phyloP scores from a whole-genome alignment of 2,888 invertebrate genomes.

The Callyntrura sp. region DNA sequence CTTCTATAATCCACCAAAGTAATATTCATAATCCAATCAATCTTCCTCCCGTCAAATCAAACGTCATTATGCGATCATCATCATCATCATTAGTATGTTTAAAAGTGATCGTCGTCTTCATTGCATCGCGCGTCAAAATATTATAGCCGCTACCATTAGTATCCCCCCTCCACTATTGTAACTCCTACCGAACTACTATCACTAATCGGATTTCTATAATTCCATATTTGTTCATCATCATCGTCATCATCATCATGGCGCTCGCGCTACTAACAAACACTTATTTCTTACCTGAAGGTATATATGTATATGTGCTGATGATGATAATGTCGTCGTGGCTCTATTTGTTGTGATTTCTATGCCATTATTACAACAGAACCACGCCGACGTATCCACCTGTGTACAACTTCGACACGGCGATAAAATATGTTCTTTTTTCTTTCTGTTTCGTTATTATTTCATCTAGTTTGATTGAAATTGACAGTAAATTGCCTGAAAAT shows the following conservation, averaged over 20 bases:
- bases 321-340: neutral
- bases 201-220: constrained; percentile 41
- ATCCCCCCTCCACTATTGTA: neutral
- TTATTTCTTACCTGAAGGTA: too few relatives aligned
- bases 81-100: too few relatives aligned
- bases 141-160: too few relatives aligned
- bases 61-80: neutral
- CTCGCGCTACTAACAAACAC: too few relatives aligned
- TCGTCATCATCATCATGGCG: too few relatives aligned
- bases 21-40: constrained; percentile 24
- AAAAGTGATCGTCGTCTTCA: too few relatives aligned
- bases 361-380: constrained; percentile 31
- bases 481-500: neutral
- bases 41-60: too few relatives aligned
- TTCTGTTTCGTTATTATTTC: constrained; percentile 6
- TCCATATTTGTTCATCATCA: constrained; percentile 15
- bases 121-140: too few relatives aligned
- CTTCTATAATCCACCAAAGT: too few relatives aligned
- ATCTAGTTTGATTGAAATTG: constrained; percentile 34
- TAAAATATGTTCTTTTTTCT: neutral
- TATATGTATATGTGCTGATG: too few relatives aligned
- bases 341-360: constrained; percentile 27
- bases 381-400: too few relatives aligned
- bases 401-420: constrained; percentile 15
- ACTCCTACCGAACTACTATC: neutral